Conservation (phyloP, 2,113 vertebrate genomes). For the Bothrops jararaca region DNA sequence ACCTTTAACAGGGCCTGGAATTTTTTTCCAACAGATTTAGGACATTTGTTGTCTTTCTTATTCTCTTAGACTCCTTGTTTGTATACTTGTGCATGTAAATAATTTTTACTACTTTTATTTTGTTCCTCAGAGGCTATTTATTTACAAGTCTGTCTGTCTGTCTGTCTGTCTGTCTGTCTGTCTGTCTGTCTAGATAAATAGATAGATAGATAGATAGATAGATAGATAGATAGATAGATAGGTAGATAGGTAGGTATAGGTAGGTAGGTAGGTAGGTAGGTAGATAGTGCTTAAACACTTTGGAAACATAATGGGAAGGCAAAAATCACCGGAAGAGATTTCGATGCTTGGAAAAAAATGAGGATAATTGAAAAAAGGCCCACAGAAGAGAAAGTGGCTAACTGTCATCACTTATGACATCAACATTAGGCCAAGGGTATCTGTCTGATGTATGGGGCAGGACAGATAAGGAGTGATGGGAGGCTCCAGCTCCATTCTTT, state of each 20-base stretch:
- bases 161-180: background rate
- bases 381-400: background rate
- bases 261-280: too few relatives aligned
- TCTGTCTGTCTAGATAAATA: too few relatives aligned
- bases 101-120: background rate
- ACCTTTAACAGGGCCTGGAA: slow-evolving; percentile 24
- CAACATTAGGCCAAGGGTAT: background rate
- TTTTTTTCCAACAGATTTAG: slow-evolving; percentile 17
- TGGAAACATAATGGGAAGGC: background rate
- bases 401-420: background rate
- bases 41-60: background rate
- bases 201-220: too few relatives aligned
- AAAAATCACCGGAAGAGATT: background rate
- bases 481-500: background rate
- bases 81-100: background rate
- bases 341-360: background rate
- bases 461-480: background rate
- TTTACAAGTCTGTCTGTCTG: background rate
- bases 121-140: background rate
- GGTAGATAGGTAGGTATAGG: too few relatives aligned
- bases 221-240: too few relatives aligned
- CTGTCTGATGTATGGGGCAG: background rate
- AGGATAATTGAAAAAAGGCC: background rate
- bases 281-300: background rate
- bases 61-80: slow-evolving; percentile 3